A percentile compares a stretch with the other conserved stretches of the same genome.
Conservation (phyloP, 2,888 invertebrate genomes). For the Dioctria rufipes region DNA sequence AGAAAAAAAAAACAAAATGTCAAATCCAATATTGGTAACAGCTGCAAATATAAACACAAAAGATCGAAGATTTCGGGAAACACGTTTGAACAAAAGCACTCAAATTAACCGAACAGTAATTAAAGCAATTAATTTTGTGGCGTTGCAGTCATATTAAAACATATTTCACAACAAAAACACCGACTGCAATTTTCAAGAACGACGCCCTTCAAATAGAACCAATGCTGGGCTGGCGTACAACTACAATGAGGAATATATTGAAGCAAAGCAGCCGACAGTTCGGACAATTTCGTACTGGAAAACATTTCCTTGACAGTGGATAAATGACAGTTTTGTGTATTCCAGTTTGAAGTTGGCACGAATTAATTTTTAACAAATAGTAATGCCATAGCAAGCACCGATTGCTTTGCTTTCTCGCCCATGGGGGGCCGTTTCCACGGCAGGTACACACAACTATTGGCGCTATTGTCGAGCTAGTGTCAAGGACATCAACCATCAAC, state of each 20-base stretch:
- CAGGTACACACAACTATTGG: too few relatives aligned
- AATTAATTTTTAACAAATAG: neutral
- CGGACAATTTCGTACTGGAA: conserved; percentile 16
- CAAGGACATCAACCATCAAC: too few relatives aligned
- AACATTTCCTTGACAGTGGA: conserved; percentile 17
- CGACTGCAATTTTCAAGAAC: conserved; percentile 33
- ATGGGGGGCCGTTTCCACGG: too few relatives aligned
- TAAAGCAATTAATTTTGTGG: conserved; percentile 24
- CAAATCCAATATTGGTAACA: conserved; percentile 32
- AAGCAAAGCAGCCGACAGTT: conserved; percentile 25
- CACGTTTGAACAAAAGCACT: conserved; percentile 34
- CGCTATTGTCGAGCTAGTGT: too few relatives aligned
- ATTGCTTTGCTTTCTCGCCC: too few relatives aligned
- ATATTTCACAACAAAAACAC: conserved; percentile 48
- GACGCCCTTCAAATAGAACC: conserved; percentile 45
- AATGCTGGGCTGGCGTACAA: conserved; percentile 29
- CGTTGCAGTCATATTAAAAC: conserved; percentile 39
- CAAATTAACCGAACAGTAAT: conserved; percentile 45
- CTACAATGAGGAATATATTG: conserved; percentile 32
- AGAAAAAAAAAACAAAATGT: conserved; percentile 46
- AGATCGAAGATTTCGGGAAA: neutral
- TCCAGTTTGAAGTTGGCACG: neutral
- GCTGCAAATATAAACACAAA: conserved; percentile 42
- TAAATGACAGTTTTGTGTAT: neutral
- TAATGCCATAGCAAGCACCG: neutral